Evolutionary conservation across 2,113 vertebrate species (phyloP), one percentile per base, ranked within the genome.

Genomic region (Garra rufa): DNA sequence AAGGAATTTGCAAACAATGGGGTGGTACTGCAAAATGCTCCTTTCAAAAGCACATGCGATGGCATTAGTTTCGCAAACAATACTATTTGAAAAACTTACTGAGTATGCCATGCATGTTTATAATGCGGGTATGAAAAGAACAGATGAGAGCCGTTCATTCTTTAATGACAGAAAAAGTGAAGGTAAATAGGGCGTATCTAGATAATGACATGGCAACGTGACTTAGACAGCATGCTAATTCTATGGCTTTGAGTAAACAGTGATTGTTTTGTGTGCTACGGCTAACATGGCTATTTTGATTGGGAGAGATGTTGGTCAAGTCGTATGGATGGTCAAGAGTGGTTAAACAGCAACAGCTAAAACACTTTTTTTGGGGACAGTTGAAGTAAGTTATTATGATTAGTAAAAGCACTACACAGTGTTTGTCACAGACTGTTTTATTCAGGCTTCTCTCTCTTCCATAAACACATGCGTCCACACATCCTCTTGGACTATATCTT

Each of bases 391-490:
- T 52, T 52, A 52, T 52, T 52, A 52, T 24, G 34, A 15, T 61
- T 70, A 70, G 17, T 79, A 38, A n/a, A 57, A 28, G 9, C n/a
- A 59, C 8, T 78, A 26, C 4, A 48, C 17, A 48, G 43, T n/a
- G 0, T 55, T 82, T 55, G 34, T 63, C 24, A 50, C 17, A n/a
- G 4, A 19, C 74, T 50, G 6, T 46, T 19, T 43, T 28, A 34
- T 61, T 38, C 34, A 71, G 28, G n/a, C 75, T 28, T 61, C 71
- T 74, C 75, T 77, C 48, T 26, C 59, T 73, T 21, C 57, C n/a
- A 52, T 50, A 76, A 59, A 63, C 78, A 75, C 24, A 75, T 41
- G 11, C 55, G 76, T 74, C 34, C 30, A 81, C 30, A 82, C 61
- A 34, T 44, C 10, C 67, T 46, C 65, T 46, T 55, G 30, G 73